A percentile compares a stretch with the other conserved stretches of the same genome.
These are phyloP conservation scores for Masticophis lateralis DNA, from an alignment of 2,797 vertebrate genomes.

Conservation along the genomic window DNA sequence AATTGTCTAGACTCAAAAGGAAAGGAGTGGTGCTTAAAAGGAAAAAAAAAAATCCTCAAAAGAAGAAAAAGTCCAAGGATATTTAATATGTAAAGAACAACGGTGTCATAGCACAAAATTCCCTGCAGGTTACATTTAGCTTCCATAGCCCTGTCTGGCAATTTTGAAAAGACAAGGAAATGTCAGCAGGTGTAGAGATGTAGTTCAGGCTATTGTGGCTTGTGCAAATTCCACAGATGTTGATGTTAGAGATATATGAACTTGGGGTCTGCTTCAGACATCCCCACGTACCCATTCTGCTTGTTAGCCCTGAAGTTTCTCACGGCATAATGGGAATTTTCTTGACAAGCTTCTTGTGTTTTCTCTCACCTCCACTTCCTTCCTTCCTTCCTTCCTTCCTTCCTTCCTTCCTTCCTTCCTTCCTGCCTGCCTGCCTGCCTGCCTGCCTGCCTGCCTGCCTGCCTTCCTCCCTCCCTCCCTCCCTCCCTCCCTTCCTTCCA, in stretches of 20 bases:
- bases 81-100: slow-evolving; percentile 68
- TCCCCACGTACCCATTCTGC: slow-evolving; percentile 44
- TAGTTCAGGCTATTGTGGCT: slow-evolving; percentile 62
- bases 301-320: slow-evolving; percentile 61
- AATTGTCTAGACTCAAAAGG: slow-evolving; percentile 62
- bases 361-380: neutral
- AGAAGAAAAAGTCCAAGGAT: slow-evolving; percentile 57
- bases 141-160: slow-evolving; percentile 66
- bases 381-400: no score
- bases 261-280: slow-evolving; percentile 45
- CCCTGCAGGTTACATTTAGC: slow-evolving; percentile 78
- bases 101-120: slow-evolving; percentile 69
- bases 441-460: no score
- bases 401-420: no score
- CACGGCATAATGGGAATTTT: slow-evolving; percentile 60
- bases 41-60: slow-evolving; percentile 49
- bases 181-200: slow-evolving; percentile 66
- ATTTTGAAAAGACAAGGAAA: slow-evolving; percentile 70
- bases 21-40: slow-evolving; percentile 66
- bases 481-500: no score
- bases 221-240: slow-evolving; percentile 54
- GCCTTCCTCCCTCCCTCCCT: no score
- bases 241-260: slow-evolving; percentile 63
- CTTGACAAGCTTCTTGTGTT: slow-evolving; percentile 43
- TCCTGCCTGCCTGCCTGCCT: no score